Evolutionary conservation across 2,113 vertebrate genomes (phyloP).

Genomic region (Rhinopomastus cyanomelas): DNA sequence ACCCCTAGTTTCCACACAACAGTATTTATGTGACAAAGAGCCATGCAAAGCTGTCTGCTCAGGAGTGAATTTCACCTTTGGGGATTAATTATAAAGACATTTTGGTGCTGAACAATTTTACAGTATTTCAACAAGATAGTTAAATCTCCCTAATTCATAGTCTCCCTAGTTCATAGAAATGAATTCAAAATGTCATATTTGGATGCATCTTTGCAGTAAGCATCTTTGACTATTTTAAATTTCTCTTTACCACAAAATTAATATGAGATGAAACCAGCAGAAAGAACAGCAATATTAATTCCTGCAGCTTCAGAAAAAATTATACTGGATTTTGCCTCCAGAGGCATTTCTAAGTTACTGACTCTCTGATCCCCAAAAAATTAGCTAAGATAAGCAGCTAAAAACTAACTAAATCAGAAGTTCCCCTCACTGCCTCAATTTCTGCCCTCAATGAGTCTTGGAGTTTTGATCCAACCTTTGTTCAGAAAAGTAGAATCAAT

Average conservation of each 20-base stretch:
- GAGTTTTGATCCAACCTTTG: neutral
- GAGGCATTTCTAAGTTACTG: neutral
- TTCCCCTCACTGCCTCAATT: neutral
- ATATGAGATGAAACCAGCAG: neutral
- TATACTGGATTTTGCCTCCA: neutral
- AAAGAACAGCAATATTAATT: neutral
- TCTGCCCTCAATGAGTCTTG: neutral
- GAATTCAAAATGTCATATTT: slow-evolving; percentile 15
- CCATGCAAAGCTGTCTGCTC: neutral
- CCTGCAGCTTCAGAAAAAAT: neutral
- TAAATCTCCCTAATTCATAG: slow-evolving; percentile 4
- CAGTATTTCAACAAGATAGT: neutral
- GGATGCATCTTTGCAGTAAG: neutral
- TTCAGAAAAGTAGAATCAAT: neutral
- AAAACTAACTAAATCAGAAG: neutral
- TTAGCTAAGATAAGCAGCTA: neutral
- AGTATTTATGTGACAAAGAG: neutral
- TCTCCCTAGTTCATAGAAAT: slow-evolving; percentile 18
- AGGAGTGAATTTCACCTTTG: slow-evolving; percentile 27
- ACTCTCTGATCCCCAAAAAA: neutral
- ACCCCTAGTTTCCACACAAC: neutral
- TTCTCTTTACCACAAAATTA: neutral
- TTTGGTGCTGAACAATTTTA: slow-evolving; percentile 25
- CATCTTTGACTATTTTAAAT: neutral
- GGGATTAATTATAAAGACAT: slow-evolving; percentile 47